Evolutionary conservation across 2,797 vertebrate genomes (phyloP).

Genomic region (Acipenser transmontanus): DNA sequence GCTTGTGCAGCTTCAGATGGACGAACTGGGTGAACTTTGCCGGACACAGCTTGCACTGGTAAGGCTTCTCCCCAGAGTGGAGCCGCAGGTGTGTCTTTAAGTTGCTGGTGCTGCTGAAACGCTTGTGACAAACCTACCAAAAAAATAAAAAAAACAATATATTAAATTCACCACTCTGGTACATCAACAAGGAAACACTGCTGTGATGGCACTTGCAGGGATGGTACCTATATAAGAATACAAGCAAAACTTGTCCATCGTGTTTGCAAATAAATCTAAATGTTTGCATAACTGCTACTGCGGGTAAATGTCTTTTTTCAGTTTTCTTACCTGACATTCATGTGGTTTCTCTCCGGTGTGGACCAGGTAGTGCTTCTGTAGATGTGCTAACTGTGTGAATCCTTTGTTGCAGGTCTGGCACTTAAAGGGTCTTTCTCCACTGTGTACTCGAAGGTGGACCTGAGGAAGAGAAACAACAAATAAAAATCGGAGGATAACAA

Average conservation of each 20-base stretch:
- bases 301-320: too few species aligned
- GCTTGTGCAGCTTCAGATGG: slow-evolving; percentile 96
- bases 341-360: slow-evolving; percentile 98
- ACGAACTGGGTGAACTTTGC: slow-evolving; percentile 98
- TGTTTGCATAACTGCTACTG: too few species aligned
- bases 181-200: too few species aligned
- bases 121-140: slow-evolving; percentile 90
- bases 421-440: slow-evolving; percentile 94
- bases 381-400: slow-evolving; percentile 94
- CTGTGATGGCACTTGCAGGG: too few species aligned
- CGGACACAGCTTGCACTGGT: slow-evolving; percentile 96
- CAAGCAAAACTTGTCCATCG: too few species aligned
- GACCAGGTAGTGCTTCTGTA: slow-evolving; percentile 98
- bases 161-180: too few species aligned
- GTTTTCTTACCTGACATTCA: slow-evolving; percentile 82
- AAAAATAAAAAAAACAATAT: background rate
- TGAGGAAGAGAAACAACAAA: slow-evolving; percentile 44
- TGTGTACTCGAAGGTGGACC: slow-evolving; percentile 97
- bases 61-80: slow-evolving; percentile 96
- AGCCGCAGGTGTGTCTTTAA: slow-evolving; percentile 94
- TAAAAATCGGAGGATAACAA: too few species aligned
- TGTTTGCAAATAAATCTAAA: too few species aligned
- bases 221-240: too few species aligned
- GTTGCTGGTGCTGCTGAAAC: slow-evolving; percentile 98
- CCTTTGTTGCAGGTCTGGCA: slow-evolving; percentile 97